Percentiles rank a stretch among this genome's conserved stretches.
phyloP scores from a whole-genome alignment of 2,888 invertebrate species.

The Phortica okadai region DNA sequence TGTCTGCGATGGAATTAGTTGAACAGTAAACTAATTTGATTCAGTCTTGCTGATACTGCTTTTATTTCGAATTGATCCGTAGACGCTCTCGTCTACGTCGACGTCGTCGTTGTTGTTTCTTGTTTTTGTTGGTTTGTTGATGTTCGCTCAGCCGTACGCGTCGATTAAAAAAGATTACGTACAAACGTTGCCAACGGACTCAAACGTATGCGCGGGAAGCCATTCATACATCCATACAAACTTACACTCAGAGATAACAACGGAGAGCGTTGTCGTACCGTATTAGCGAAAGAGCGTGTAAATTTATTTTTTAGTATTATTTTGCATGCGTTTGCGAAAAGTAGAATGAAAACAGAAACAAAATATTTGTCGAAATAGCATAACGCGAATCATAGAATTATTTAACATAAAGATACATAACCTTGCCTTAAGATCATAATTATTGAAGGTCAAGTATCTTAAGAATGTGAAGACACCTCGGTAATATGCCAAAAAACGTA shows the following conservation, averaged over 20 bases:
- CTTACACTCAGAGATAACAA: too few species aligned
- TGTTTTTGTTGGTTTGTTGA: not conserved
- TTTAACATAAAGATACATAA: slow-evolving; percentile 44
- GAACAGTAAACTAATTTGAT: not conserved
- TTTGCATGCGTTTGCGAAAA: not conserved
- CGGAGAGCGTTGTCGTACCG: too few species aligned
- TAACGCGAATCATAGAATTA: not conserved
- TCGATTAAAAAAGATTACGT: too few species aligned
- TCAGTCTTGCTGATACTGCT: not conserved
- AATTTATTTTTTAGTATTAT: not conserved
- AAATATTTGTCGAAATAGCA: not conserved
- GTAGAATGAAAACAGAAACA: not conserved
- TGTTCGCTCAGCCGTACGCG: too few species aligned
- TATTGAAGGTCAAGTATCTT: too few species aligned
- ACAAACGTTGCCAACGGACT: too few species aligned
- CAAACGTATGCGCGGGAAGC: too few species aligned
- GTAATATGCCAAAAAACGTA: too few species aligned
- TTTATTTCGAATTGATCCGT: not conserved
- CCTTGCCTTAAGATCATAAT: slow-evolving; percentile 35
- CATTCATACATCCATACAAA: too few species aligned
- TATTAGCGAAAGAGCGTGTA: not conserved
- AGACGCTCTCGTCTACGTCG: not conserved
- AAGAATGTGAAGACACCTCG: too few species aligned
- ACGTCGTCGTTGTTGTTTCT: not conserved
- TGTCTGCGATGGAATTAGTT: not conserved